Percentiles rank a stretch among this genome's conserved stretches.
Conservation (phyloP, 2,113 vertebrate genomes). For the Phoenicopterus ruber region DNA sequence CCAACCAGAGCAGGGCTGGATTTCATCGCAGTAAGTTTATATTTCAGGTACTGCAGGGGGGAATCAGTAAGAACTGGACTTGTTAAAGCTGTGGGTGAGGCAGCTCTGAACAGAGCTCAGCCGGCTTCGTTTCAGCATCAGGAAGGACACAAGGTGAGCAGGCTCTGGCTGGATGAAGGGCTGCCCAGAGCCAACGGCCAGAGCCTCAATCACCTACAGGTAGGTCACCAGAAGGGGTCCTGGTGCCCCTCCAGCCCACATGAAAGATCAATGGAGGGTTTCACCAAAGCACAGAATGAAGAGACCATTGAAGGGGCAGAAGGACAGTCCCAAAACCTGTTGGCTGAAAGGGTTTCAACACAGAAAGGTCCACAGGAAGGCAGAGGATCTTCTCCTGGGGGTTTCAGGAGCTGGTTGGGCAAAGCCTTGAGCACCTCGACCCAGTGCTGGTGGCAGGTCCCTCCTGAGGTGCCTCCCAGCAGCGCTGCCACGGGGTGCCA, state of each 20-base stretch:
- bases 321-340: background rate
- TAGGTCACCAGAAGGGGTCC: background rate
- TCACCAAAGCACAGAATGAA: background rate
- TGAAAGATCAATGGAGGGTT: background rate
- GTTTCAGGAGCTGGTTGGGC: background rate
- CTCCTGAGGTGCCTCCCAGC: background rate
- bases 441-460: background rate
- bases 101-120: background rate
- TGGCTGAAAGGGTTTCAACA: background rate
- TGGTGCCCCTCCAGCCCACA: background rate
- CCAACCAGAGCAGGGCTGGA: background rate
- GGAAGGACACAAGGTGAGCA: background rate
- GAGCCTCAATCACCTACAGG: background rate
- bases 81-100: background rate
- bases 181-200: background rate
- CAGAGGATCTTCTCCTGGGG: background rate
- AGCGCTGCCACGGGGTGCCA: rapidly evolving
- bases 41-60: background rate
- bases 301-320: background rate
- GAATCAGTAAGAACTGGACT: background rate
- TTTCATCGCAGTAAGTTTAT: background rate
- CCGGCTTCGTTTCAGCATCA: background rate
- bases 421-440: background rate
- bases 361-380: background rate
- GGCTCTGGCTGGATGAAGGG: background rate